Conservation (phyloP, 2,113 vertebrate species). For the Tapirus terrestris region DNA sequence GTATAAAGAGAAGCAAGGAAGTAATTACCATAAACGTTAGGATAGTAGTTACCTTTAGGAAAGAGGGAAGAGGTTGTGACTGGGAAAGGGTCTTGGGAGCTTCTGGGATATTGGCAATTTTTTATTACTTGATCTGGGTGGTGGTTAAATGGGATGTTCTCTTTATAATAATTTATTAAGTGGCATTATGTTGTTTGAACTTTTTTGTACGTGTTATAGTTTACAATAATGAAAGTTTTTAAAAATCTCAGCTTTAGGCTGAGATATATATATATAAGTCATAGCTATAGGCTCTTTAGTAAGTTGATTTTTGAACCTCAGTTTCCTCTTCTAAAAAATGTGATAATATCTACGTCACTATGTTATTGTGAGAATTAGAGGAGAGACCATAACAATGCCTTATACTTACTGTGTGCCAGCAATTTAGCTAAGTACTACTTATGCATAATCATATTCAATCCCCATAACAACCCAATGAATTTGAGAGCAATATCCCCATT, state of each 20-base stretch:
- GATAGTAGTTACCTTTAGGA: background rate
- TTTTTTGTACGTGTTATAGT: background rate
- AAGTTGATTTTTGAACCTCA: background rate
- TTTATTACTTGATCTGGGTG: background rate
- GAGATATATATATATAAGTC: too few relatives aligned
- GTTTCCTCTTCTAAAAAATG: slow-evolving; percentile 13
- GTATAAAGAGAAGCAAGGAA: background rate
- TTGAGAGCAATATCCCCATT: background rate
- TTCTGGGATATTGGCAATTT: background rate
- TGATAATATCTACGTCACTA: background rate
- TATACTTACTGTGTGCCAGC: background rate
- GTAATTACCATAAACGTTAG: background rate
- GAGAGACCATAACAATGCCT: background rate
- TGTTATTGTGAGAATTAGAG: background rate
- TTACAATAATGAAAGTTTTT: background rate
- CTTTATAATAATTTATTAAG: background rate
- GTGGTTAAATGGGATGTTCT: background rate
- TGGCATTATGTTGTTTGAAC: background rate
- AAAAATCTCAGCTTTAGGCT: background rate
- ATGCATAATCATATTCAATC: background rate
- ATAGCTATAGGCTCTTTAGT: background rate
- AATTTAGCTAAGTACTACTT: background rate
- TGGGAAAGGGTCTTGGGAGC: background rate
- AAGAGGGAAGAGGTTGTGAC: background rate
- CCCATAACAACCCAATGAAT: background rate